Evolutionary conservation across 2,113 vertebrate species (phyloP).

Genomic region (Choloepus hoffmanni): DNA sequence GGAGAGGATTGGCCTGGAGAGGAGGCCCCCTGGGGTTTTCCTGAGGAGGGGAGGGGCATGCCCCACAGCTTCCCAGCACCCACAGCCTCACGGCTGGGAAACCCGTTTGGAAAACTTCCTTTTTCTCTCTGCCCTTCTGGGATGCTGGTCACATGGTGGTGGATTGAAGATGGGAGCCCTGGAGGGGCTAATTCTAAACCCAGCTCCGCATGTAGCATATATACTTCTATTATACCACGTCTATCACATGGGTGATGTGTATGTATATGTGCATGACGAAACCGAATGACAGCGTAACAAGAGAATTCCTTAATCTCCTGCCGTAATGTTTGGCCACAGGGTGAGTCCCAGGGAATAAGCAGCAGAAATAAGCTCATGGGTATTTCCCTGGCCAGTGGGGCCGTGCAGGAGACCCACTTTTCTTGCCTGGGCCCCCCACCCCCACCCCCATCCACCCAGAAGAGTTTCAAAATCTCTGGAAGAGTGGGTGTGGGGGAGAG

Average conservation of each 20-base stretch:
- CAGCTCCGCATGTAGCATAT: neutral
- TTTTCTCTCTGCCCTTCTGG: no score
- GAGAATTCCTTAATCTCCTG: neutral
- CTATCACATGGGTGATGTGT: neutral
- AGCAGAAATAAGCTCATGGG: neutral
- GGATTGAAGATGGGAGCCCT: neutral
- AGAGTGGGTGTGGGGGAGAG: no score
- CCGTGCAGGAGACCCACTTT: neutral
- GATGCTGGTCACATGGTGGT: no score
- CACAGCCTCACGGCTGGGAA: no score
- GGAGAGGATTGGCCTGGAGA: no score
- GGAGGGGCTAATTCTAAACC: neutral
- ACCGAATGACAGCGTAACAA: neutral
- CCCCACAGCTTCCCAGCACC: no score
- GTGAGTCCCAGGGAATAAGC: neutral
- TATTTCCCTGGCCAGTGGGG: neutral
- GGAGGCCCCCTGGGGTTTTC: no score
- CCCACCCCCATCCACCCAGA: no score
- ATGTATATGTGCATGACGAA: neutral
- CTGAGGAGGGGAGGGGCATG: no score
- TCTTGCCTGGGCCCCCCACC: no score
- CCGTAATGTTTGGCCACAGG: no score
- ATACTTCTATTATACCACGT: neutral
- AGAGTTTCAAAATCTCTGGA: neutral
- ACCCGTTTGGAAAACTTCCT: no score